phyloP scores from a whole-genome alignment of 2,797 vertebrate genomes.

The Hippoglossus hippoglossus region DNA sequence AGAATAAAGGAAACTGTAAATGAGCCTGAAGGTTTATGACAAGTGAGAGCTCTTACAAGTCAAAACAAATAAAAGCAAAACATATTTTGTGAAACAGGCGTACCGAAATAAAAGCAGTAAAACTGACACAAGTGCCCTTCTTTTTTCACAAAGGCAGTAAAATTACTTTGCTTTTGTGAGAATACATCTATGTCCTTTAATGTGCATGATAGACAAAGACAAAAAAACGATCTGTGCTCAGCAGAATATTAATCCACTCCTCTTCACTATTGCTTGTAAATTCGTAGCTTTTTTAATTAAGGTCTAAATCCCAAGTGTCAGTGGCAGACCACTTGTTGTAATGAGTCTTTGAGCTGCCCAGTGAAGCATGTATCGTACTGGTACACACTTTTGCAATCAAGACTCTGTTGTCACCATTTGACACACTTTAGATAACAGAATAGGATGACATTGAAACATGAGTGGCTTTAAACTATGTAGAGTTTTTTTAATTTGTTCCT shows the following conservation, averaged over 20 bases:
- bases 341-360: constrained; percentile 21
- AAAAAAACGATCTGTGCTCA: neutral
- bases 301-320: constrained; percentile 8
- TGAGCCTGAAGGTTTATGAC: too few species aligned
- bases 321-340: constrained; percentile 18
- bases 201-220: neutral
- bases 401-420: neutral
- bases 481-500: constrained; percentile 33
- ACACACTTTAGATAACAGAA: too few species aligned
- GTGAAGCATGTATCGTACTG: constrained; percentile 12
- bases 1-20: too few species aligned
- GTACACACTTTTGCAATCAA: constrained; percentile 13
- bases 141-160: too few species aligned
- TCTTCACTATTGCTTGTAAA: constrained; percentile 6
- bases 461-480: neutral
- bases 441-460: neutral
- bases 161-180: too few species aligned
- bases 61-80: too few species aligned
- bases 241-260: constrained; percentile 3
- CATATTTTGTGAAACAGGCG: too few species aligned
- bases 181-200: too few species aligned
- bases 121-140: too few species aligned
- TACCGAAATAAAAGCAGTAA: too few species aligned
- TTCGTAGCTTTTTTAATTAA: constrained; percentile 21
- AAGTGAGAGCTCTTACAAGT: too few species aligned